Percentiles rank a stretch among this genome's conserved stretches.
Conservation (phyloP, 2,113 vertebrate species). For the Plestiodon gilberti region DNA sequence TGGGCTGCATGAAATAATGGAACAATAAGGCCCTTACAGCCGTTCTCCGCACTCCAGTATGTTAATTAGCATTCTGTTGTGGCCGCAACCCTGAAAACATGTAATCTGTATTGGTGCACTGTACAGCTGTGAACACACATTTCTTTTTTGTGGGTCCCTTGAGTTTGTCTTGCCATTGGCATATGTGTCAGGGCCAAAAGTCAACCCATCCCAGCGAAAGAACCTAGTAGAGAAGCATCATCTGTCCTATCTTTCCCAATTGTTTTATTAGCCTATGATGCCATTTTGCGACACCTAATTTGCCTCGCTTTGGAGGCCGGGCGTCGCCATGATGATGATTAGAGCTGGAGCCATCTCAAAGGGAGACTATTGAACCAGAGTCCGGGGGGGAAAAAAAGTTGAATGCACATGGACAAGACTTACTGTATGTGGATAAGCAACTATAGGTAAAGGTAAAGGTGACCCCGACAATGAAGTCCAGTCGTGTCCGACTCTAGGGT, state of each 20-base stretch:
- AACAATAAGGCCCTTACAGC: conserved; percentile 87
- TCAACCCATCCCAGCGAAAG: conserved; percentile 78
- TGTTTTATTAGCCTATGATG: conserved; percentile 73
- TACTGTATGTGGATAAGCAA: neutral
- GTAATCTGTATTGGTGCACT: conserved; percentile 87
- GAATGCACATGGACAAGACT: neutral
- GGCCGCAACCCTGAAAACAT: conserved; percentile 87
- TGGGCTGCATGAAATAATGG: conserved; percentile 87
- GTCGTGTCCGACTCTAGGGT: too few relatives aligned
- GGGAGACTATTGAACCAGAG: neutral
- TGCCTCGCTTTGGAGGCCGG: conserved; percentile 30
- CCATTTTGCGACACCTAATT: conserved; percentile 59
- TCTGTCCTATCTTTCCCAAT: conserved; percentile 69
- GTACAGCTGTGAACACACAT: conserved; percentile 88
- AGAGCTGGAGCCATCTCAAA: neutral
- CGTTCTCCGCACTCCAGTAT: conserved; percentile 84
- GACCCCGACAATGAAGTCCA: too few relatives aligned
- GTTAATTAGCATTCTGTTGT: conserved; percentile 90
- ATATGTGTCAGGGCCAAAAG: conserved; percentile 85
- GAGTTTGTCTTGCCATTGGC: conserved; percentile 84
- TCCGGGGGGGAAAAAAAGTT: neutral
- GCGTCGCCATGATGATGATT: too few relatives aligned
- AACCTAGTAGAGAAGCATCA: conserved; percentile 67
- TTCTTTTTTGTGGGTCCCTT: conserved; percentile 84
- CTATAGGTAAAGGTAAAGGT: too few relatives aligned